Evolutionary conservation across 1,140 invertebrate species (phyloP).

Genomic region (Drosophila dunni): DNA sequence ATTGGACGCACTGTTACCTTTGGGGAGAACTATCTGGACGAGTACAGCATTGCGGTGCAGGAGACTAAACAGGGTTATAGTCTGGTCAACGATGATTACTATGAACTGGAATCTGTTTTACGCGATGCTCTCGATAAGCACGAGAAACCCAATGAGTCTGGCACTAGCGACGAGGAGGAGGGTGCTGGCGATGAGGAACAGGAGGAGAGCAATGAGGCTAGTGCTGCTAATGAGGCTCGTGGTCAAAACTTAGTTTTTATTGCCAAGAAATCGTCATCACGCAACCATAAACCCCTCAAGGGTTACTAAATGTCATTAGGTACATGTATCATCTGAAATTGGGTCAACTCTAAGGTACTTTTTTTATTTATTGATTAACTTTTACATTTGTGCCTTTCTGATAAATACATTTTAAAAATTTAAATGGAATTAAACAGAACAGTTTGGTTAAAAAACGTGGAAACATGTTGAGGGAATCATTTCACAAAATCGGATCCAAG

Average conservation of each 20-base stretch:
- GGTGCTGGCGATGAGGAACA: slow-evolving; percentile 25
- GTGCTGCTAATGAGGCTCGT: slow-evolving; percentile 41
- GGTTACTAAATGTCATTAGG: neutral
- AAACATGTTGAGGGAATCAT: neutral
- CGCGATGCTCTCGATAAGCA: slow-evolving; percentile 29
- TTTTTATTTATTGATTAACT: neutral
- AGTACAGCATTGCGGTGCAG: slow-evolving; percentile 68
- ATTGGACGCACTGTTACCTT: slow-evolving; percentile 69
- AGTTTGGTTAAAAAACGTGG: neutral
- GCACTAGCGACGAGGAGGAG: slow-evolving; percentile 21
- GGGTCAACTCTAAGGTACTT: neutral
- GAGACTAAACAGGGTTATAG: slow-evolving; percentile 67
- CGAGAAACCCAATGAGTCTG: neutral
- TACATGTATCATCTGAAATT: neutral
- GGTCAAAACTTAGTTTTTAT: slow-evolving; percentile 70
- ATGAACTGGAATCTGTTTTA: slow-evolving; percentile 63
- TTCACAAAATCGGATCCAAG: slow-evolving; percentile 22
- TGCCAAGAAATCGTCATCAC: slow-evolving; percentile 58
- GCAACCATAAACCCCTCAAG: neutral
- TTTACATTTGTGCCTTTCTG: neutral
- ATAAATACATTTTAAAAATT: neutral
- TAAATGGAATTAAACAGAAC: neutral
- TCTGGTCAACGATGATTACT: slow-evolving; percentile 77
- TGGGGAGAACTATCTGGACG: slow-evolving; percentile 75
- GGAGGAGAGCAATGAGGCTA: slow-evolving; percentile 23